These are phyloP conservation scores for Nephila pilipes DNA, from an alignment of 1,140 invertebrate genomes.

Conservation along the genomic window DNA sequence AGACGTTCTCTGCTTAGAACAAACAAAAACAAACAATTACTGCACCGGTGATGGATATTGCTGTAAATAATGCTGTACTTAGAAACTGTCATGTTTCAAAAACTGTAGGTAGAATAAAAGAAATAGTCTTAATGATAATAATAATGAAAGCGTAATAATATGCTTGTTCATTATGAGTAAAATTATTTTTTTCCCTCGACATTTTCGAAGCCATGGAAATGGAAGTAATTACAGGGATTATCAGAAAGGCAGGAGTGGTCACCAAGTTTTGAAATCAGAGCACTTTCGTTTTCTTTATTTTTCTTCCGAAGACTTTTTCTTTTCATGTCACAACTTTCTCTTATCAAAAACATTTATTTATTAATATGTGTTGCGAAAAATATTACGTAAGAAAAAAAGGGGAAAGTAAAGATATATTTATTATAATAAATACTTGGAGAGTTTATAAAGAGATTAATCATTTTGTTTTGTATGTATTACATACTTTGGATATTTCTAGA, in stretches of 20 bases:
- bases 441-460: neutral
- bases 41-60: neutral
- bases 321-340: neutral
- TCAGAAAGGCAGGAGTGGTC: constrained; percentile 31
- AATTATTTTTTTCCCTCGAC: neutral
- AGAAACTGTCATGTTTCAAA: neutral
- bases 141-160: constrained; percentile 21
- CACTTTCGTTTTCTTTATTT: neutral
- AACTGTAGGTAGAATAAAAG: neutral
- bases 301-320: neutral
- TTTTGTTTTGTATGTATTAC: neutral
- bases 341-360: neutral
- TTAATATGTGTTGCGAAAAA: constrained; percentile 2
- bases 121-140: constrained; percentile 25
- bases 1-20: neutral
- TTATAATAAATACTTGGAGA: neutral
- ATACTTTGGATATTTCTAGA: neutral
- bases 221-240: constrained; percentile 35
- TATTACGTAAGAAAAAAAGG: neutral
- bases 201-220: neutral
- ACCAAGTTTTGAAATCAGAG: constrained; percentile 2
- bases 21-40: constrained; percentile 24
- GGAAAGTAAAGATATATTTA: neutral
- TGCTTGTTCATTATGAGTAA: constrained; percentile 5
- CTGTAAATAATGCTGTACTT: neutral